Percentiles rank a stretch among this genome's conserved stretches.
phyloP scores from a whole-genome alignment of 2,888 invertebrate genomes.

The Dichetophora obliterata region DNA sequence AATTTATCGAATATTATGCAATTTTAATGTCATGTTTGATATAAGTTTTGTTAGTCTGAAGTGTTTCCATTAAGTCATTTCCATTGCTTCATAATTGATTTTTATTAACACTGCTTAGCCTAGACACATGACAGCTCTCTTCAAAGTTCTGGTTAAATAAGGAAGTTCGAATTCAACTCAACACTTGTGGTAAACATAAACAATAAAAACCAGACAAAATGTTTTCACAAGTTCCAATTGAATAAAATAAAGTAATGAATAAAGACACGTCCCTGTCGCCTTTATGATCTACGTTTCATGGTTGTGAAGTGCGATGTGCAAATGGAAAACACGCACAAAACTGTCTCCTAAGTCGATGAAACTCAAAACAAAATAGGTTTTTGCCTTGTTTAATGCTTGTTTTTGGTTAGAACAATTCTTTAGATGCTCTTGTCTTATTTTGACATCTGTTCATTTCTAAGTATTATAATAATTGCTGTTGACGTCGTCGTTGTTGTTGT shows the following conservation, averaged over 20 bases:
- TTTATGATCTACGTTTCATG: neutral
- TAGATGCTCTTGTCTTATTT: neutral
- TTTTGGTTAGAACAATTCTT: constrained; percentile 22
- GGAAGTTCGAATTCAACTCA: neutral
- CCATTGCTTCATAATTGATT: neutral
- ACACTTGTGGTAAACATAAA: constrained; percentile 19
- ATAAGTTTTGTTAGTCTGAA: neutral
- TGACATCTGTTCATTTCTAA: constrained; percentile 9
- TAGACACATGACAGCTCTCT: neutral
- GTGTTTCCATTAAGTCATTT: neutral
- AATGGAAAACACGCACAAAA: constrained; percentile 14
- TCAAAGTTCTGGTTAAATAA: neutral
- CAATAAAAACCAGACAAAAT: constrained; percentile 29
- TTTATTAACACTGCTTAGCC: neutral
- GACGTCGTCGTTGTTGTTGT: neutral
- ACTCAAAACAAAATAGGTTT: constrained; percentile 26
- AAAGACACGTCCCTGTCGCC: constrained; percentile 5
- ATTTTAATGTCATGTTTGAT: too few species aligned
- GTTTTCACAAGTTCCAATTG: constrained; percentile 23
- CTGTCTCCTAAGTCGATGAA: constrained; percentile 10
- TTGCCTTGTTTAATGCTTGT: constrained; percentile 36
- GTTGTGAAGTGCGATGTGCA: neutral
- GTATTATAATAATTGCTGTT: neutral
- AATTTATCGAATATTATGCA: too few species aligned
- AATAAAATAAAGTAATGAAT: neutral